phyloP scores from a whole-genome alignment of 2,888 invertebrate genomes.

The Hololepta plana region DNA sequence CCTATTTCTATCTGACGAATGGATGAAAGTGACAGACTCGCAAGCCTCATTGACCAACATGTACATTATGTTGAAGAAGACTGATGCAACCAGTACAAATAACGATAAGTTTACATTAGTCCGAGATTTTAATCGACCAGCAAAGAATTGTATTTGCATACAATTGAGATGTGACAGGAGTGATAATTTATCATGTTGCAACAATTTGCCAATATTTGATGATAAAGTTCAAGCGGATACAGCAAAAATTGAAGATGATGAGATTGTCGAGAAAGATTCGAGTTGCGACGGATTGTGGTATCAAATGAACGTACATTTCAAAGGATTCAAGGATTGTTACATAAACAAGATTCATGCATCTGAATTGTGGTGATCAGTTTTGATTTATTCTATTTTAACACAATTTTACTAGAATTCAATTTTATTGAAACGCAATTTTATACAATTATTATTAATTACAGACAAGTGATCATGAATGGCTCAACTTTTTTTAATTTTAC shows the following conservation, averaged over 20 bases:
- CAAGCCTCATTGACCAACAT: conserved; percentile 30
- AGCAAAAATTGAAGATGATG: conserved; percentile 4
- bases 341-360: conserved; percentile 35
- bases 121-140: no score
- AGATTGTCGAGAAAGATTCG: conserved; percentile 8
- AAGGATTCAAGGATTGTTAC: conserved; percentile 38
- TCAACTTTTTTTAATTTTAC: no score
- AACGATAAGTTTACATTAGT: no score
- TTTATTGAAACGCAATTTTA: no score
- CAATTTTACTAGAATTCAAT: no score
- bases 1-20: conserved; percentile 29
- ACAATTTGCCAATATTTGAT: conserved; percentile 17
- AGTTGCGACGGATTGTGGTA: conserved; percentile 27
- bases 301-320: conserved; percentile 34
- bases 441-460: no score
- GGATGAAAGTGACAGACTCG: conserved; percentile 28
- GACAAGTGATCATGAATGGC: no score
- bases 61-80: conserved; percentile 31
- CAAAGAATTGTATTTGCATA: no score
- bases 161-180: no score
- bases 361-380: conserved; percentile 34
- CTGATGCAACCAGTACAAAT: conserved; percentile 29
- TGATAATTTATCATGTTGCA: conserved; percentile 16
- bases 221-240: conserved; percentile 10
- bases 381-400: no score